Conservation (phyloP, 2,888 invertebrate genomes). For the Lepidocyrtinus sp. region DNA sequence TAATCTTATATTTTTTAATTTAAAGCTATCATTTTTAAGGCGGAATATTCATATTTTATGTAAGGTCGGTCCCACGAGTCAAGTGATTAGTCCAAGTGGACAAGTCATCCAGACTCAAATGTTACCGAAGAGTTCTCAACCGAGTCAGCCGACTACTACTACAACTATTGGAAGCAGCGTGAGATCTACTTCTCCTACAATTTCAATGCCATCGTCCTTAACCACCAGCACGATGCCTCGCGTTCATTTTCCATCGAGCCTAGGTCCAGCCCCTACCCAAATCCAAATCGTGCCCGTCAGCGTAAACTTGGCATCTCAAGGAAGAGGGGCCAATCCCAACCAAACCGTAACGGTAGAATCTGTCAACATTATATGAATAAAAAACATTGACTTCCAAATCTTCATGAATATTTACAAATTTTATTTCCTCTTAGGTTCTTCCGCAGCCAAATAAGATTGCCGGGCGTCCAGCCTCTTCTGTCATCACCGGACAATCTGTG, state of each 20-base stretch:
- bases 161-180: conserved; percentile 38
- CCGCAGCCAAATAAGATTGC: no score
- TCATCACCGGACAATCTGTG: no score
- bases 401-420: no score
- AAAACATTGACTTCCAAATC: no score
- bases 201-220: conserved; percentile 21
- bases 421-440: no score
- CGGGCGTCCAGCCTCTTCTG: no score
- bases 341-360: conserved; percentile 47
- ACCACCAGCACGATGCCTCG: conserved; percentile 38
- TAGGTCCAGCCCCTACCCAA: conserved; percentile 35
- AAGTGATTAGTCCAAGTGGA: conserved; percentile 60
- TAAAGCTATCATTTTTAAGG: no score
- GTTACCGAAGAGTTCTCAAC: conserved; percentile 40
- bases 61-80: conserved; percentile 59
- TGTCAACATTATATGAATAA: no score
- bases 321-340: conserved; percentile 31
- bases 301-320: conserved; percentile 29
- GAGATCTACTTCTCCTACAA: conserved; percentile 23
- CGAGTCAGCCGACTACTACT: conserved; percentile 40
- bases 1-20: neutral
- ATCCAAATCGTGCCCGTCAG: conserved; percentile 60
- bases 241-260: conserved; percentile 34
- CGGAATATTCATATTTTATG: neutral
- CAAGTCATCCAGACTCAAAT: conserved; percentile 65